Conservation (phyloP, 2,888 invertebrate genomes). For the Ischnus inquisitorius region DNA sequence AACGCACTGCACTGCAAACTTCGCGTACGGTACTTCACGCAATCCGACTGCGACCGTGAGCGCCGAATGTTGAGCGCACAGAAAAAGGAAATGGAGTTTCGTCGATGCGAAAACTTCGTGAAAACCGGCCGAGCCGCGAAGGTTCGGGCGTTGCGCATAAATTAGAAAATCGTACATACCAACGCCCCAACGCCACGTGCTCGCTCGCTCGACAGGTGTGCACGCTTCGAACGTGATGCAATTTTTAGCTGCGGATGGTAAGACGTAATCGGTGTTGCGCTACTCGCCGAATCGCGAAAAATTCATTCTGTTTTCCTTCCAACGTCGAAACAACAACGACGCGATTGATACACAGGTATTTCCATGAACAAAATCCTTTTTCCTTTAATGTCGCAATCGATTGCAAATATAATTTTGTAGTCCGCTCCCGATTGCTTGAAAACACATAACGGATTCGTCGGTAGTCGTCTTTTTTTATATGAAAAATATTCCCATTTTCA, state of each 20-base stretch:
- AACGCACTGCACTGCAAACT: constrained; percentile 2
- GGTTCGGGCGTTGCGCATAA: not conserved
- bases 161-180: constrained; percentile 22
- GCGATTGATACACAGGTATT: too few relatives aligned
- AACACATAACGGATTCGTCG: too few relatives aligned
- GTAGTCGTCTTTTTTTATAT: too few relatives aligned
- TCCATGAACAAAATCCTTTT: too few relatives aligned
- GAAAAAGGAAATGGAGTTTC: not conserved
- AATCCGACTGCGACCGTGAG: not conserved
- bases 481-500: too few relatives aligned
- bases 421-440: too few relatives aligned
- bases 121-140: not conserved
- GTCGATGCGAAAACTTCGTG: not conserved
- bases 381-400: too few relatives aligned
- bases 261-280: not conserved
- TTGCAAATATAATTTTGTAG: too few relatives aligned
- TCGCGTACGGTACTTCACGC: not conserved
- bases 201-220: constrained; percentile 5
- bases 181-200: constrained; percentile 8
- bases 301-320: not conserved
- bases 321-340: too few relatives aligned
- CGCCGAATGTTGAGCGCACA: constrained; percentile 3
- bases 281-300: not conserved
- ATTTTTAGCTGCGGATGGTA: constrained; percentile 8
- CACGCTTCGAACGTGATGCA: constrained; percentile 14